Evolutionary conservation across 2,113 vertebrate genomes (phyloP), one percentile per base, ranked within the genome.

Genomic region (Ranitomeya imitator): DNA sequence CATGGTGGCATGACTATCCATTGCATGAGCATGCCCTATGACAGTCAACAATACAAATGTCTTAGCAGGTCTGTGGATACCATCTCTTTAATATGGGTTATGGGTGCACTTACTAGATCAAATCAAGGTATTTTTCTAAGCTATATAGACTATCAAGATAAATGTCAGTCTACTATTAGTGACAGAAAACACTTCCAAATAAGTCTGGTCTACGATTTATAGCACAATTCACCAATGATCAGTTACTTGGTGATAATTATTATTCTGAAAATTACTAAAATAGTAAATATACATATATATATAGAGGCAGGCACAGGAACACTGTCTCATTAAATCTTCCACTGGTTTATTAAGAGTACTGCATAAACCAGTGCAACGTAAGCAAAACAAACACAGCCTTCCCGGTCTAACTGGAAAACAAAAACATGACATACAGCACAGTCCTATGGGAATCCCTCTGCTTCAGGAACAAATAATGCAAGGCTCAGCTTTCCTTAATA

Each of bases 21-120:
- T 88, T 88, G 59, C 78, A 63, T 65, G 69, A 31, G 59, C 21
- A 82, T 78, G 80, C 80, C 87, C 80, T 88, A 59, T 78, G 71
- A 76, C 45, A 88, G 67, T 76, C 69, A 21, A 79, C 69, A 83
- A 83, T 88, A 83, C 31, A 78, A n/a, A 69, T 57, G 77, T 52
- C 57, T 31, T 83, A 5, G 59, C 60, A 74, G 54, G 80, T 26
- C 37, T n/a, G 65, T 74, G 61, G 51, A 78, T 19, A 55, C 1
- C 3, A 83, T n/a, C 54, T 51, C 37, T 37, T 60, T 78, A 57
- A 63, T 77, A 84, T 67, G 69, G 59, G 21, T 73, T 73, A 54
- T 54, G 59, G 60, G 85, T 67, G 45, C 78, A 59, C 14, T 15
- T 14, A 67, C 61, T n/a, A 79, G 60, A 79, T 65, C 60, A 23